Evolutionary conservation across 2,113 vertebrate genomes (phyloP).

Genomic region (Platichthys stellatus): DNA sequence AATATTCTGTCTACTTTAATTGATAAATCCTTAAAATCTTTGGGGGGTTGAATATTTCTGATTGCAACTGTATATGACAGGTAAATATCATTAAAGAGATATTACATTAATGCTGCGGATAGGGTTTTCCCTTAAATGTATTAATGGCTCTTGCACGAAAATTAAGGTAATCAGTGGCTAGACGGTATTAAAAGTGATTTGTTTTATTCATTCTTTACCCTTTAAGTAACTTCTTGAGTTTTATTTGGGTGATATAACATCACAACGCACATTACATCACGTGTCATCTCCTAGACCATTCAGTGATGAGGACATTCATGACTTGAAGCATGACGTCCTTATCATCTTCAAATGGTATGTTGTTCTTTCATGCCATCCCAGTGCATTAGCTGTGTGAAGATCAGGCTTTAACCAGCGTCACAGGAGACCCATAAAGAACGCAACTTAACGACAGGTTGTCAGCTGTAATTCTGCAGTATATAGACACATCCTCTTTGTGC

Average conservation of each 20-base stretch:
- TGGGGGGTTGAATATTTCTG: no score
- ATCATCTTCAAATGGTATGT: constrained; percentile 13
- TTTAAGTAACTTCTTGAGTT: no score
- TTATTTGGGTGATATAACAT: not conserved
- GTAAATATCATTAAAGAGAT: no score
- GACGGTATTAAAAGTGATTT: not conserved
- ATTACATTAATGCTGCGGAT: no score
- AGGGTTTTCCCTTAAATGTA: not conserved
- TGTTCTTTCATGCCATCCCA: constrained; percentile 15
- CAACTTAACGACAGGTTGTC: constrained; percentile 36
- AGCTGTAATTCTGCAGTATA: constrained; percentile 21
- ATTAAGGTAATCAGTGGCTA: not conserved
- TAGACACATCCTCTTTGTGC: constrained; percentile 49
- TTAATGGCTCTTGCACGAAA: not conserved
- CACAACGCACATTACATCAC: not conserved
- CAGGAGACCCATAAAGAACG: constrained; percentile 26
- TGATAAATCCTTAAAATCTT: no score
- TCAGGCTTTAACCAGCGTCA: constrained; percentile 12
- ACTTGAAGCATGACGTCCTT: constrained; percentile 15
- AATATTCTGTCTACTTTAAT: no score
- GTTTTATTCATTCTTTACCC: not conserved
- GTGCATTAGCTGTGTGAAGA: not conserved
- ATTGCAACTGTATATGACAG: no score
- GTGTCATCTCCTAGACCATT: not conserved
- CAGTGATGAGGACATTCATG: constrained; percentile 1